phyloP scores from a whole-genome alignment of 92 coral and sea anemone genomes.

The Meandrina meandrites region DNA sequence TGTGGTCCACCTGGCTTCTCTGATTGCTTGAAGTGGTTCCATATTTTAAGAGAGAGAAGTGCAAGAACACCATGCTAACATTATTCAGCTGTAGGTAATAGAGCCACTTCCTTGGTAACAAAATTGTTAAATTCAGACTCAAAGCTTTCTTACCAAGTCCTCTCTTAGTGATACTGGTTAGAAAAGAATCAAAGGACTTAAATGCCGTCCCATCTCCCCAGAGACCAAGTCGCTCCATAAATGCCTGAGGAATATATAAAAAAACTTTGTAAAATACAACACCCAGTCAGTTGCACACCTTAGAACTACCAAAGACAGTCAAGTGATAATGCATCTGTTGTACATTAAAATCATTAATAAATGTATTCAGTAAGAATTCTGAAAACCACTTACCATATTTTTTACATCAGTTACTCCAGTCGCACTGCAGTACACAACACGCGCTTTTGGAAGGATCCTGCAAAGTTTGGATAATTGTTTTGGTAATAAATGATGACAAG shows the following conservation, averaged over 20 bases:
- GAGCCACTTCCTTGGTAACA: too few relatives aligned
- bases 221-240: conserved; percentile 96
- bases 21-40: too few relatives aligned
- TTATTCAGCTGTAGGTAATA: too few relatives aligned
- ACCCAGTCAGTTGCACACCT: background rate
- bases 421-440: conserved; percentile 98
- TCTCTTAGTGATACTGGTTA: conserved; percentile 89
- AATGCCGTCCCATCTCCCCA: conserved; percentile 99
- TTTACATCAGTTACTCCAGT: conserved; percentile 99
- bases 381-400: conserved; percentile 79
- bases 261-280: background rate
- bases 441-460: conserved; percentile 93
- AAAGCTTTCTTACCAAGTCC: conserved; percentile 79
- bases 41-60: too few relatives aligned
- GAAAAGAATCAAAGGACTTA: conserved; percentile 84
- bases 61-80: too few relatives aligned
- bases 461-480: background rate
- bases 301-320: too few relatives aligned
- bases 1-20: too few relatives aligned
- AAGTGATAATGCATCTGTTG: too few relatives aligned
- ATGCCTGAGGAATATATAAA: conserved; percentile 67
- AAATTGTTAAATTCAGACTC: too few relatives aligned
- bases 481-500: too few relatives aligned
- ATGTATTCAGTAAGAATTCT: background rate
- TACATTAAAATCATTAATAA: too few relatives aligned